Evolutionary conservation across 2,797 vertebrate genomes (phyloP).

Genomic region (Zenarchopterus dispar): DNA sequence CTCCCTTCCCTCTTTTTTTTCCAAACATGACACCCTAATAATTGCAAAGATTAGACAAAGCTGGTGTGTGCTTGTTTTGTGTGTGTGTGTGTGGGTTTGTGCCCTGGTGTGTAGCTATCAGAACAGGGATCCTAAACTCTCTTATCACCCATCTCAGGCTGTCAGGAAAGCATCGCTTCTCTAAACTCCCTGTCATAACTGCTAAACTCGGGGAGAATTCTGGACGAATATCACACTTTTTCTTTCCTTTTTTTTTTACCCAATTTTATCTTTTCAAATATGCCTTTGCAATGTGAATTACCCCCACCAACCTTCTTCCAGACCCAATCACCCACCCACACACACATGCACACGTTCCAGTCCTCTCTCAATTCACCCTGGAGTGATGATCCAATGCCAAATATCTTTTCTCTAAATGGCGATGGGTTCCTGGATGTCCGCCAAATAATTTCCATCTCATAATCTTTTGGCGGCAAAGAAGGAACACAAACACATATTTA

Average conservation of each 20-base stretch:
- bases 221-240: constrained; percentile 6
- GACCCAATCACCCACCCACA: constrained; percentile 14
- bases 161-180: constrained; percentile 22
- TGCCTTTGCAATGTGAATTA: constrained; percentile 34
- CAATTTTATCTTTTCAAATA: constrained; percentile 30
- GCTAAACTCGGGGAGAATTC: constrained; percentile 26
- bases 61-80: constrained; percentile 26
- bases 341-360: constrained; percentile 56
- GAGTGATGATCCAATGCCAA: constrained; percentile 75
- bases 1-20: constrained; percentile 45
- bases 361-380: constrained; percentile 72
- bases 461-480: constrained; percentile 73
- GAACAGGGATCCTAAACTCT: constrained; percentile 59
- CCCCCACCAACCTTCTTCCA: neutral
- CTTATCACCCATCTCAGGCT: constrained; percentile 61
- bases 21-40: constrained; percentile 67
- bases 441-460: constrained; percentile 83
- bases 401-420: constrained; percentile 77
- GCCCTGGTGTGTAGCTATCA: constrained; percentile 49
- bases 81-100: constrained; percentile 18
- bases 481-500: constrained; percentile 81
- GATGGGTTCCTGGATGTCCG: constrained; percentile 71
- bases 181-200: constrained; percentile 48
- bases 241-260: constrained; percentile 17
- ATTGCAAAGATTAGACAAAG: constrained; percentile 69